phyloP scores from a whole-genome alignment of 2,888 invertebrate genomes.

The Eupithecia pulchellata region DNA sequence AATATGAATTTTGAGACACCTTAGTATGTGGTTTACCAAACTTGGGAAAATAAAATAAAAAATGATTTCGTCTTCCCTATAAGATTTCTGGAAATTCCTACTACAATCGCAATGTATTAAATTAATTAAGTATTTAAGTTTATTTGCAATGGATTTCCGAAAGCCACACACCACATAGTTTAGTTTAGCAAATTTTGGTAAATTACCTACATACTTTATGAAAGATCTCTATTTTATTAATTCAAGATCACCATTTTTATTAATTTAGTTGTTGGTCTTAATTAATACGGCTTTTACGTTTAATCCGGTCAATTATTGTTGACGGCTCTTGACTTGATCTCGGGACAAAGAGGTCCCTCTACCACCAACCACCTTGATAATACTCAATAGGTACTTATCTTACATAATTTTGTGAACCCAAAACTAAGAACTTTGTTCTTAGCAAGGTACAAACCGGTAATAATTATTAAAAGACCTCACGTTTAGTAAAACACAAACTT shows the following conservation, averaged over 20 bases:
- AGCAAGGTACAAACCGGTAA: neutral
- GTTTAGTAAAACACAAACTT: neutral
- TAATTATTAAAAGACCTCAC: neutral
- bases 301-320: neutral
- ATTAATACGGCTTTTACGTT: neutral
- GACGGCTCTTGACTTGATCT: constrained; percentile 26
- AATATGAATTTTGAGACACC: too few species aligned
- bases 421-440: neutral
- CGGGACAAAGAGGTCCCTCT: constrained; percentile 24
- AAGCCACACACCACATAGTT: too few species aligned
- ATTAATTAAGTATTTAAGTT: too few species aligned
- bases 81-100: too few species aligned
- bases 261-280: neutral
- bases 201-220: neutral
- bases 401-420: neutral
- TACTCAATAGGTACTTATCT: neutral
- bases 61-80: too few species aligned
- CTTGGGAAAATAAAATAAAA: too few species aligned
- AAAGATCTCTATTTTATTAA: too few species aligned
- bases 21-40: too few species aligned
- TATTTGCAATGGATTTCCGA: too few species aligned
- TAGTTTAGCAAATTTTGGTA: neutral
- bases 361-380: neutral
- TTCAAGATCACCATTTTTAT: too few species aligned
- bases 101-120: too few species aligned